Evolutionary conservation across 2,113 vertebrate species (phyloP).

Genomic region (Menura novaehollandiae): DNA sequence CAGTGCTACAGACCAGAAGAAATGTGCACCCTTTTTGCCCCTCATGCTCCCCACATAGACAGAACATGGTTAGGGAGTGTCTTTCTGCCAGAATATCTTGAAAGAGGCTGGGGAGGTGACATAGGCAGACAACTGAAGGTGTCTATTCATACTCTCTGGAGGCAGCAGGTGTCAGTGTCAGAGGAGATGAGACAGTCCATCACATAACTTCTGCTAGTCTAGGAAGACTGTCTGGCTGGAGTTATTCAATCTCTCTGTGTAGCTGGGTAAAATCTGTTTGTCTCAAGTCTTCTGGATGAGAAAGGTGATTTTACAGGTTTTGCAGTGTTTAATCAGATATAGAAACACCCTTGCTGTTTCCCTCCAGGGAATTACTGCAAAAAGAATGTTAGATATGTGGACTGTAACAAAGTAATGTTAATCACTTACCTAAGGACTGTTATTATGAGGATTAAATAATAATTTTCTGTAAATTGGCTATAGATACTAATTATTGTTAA

Average conservation of each 20-base stretch:
- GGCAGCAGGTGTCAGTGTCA: neutral
- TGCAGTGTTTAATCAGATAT: neutral
- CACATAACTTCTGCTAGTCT: neutral
- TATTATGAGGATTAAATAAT: neutral
- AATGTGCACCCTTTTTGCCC: neutral
- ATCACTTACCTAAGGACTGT: neutral
- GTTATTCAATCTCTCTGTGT: neutral
- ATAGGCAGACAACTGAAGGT: neutral
- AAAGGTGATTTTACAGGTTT: neutral
- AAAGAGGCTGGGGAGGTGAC: neutral
- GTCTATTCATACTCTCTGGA: neutral
- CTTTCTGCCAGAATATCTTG: neutral
- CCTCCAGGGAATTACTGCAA: neutral
- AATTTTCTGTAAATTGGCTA: neutral
- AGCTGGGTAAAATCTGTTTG: neutral
- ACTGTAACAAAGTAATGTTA: neutral
- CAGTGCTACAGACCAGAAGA: neutral
- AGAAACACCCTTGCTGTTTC: neutral
- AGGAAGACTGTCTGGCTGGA: neutral
- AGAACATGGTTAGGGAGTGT: neutral
- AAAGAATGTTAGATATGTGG: neutral
- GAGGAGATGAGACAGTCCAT: neutral
- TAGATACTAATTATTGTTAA: conserved; percentile 1
- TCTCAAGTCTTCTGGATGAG: neutral
- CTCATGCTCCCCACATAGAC: neutral